A percentile compares a stretch with the other conserved stretches of the same genome.
These are phyloP conservation scores for Chaetura pelagica DNA, from an alignment of 2,113 vertebrate genomes.

Conservation along the genomic window DNA sequence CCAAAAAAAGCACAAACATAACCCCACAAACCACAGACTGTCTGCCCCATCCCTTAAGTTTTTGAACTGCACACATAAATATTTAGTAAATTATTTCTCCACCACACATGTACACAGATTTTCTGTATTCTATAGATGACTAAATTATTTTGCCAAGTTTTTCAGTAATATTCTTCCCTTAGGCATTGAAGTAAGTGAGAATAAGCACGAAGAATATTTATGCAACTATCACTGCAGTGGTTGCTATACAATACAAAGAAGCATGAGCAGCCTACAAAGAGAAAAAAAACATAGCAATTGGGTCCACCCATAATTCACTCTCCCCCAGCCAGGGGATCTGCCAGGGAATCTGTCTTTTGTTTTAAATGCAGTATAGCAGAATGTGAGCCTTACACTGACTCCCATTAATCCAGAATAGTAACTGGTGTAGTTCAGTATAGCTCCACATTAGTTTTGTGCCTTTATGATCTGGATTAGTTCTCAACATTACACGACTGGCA, in stretches of 20 bases:
- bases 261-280: background rate
- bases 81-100: background rate
- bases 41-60: background rate
- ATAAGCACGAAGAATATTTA: background rate
- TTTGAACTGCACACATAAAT: background rate
- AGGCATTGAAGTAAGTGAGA: background rate
- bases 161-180: background rate
- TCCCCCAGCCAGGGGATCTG: background rate
- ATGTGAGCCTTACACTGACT: background rate
- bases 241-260: background rate
- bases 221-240: background rate
- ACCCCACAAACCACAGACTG: background rate
- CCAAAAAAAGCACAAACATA: background rate
- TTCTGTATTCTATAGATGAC: background rate
- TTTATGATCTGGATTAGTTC: background rate
- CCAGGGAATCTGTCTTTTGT: background rate
- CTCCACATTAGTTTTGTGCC: background rate
- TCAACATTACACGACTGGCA: rapidly evolving
- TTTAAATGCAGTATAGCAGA: background rate
- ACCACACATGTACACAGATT: background rate
- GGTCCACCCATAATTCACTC: background rate
- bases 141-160: background rate
- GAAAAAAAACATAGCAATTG: background rate
- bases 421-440: background rate
- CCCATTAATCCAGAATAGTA: background rate